Evolutionary conservation across 2,797 vertebrate species (phyloP).

Genomic region (Mareca strepera): DNA sequence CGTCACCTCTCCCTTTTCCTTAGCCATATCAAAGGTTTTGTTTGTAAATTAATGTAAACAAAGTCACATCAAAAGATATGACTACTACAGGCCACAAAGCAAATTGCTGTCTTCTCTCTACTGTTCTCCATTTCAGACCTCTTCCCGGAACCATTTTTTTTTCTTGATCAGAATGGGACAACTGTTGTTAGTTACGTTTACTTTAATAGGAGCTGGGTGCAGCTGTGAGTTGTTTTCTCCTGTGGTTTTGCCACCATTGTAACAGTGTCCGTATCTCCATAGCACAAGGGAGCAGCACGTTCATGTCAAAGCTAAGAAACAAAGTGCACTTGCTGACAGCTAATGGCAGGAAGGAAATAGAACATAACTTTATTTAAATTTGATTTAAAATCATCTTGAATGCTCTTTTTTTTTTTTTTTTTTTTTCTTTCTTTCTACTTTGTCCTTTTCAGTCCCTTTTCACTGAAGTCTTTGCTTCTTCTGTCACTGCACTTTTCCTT

Average conservation of each 20-base stretch:
- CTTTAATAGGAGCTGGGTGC: background rate
- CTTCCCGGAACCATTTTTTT: background rate
- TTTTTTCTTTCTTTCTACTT: background rate
- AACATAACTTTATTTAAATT: background rate
- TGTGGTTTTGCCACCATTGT: background rate
- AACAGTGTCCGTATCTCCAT: background rate
- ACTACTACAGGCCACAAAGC: background rate
- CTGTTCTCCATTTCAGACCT: background rate
- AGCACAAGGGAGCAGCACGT: background rate
- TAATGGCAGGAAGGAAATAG: background rate
- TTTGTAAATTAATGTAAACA: background rate
- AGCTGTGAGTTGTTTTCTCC: background rate
- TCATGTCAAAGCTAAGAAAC: background rate
- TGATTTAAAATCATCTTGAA: background rate
- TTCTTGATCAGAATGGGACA: background rate
- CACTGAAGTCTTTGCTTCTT: background rate
- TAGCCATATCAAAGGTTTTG: fast-evolving
- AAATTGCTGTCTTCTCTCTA: background rate
- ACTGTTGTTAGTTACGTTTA: background rate
- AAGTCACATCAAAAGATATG: background rate
- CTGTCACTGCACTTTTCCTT: background rate
- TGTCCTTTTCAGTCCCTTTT: background rate
- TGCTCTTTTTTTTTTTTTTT: background rate
- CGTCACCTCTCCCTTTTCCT: background rate
- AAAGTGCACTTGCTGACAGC: background rate